These are phyloP conservation scores for Drosophila suzukii DNA, from an alignment of 1,140 invertebrate species.

Conservation along the genomic window DNA sequence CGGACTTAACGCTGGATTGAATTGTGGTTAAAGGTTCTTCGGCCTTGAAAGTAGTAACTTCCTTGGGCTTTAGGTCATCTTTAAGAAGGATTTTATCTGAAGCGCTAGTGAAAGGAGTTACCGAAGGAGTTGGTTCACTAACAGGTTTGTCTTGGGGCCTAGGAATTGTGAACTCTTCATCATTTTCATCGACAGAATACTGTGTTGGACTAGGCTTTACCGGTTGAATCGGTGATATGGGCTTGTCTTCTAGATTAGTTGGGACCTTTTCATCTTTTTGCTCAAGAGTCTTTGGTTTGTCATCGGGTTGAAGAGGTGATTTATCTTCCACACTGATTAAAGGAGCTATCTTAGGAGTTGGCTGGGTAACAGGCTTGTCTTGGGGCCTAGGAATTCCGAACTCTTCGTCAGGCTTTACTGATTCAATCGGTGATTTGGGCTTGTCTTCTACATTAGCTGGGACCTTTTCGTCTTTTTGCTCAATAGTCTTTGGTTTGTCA, in stretches of 20 bases:
- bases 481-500: neutral
- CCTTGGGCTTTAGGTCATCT: too few relatives aligned
- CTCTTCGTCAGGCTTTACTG: neutral
- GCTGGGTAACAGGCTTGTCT: neutral
- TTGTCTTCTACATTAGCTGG: conserved; percentile 20
- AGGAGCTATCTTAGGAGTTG: neutral
- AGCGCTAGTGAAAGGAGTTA: neutral
- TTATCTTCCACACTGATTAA: neutral
- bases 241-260: neutral
- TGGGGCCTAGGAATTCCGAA: neutral
- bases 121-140: neutral
- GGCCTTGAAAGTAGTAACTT: too few relatives aligned
- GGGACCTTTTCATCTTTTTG: neutral
- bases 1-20: too few relatives aligned
- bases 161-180: neutral
- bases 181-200: neutral
- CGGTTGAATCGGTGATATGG: neutral
- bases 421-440: conserved; percentile 2
- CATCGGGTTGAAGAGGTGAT: neutral
- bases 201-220: neutral
- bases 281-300: too few relatives aligned
- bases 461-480: neutral
- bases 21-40: too few relatives aligned
- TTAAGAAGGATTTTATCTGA: too few relatives aligned
- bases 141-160: neutral